phyloP scores from a whole-genome alignment of 2,113 vertebrate species.

The Stegostoma tigrinum region DNA sequence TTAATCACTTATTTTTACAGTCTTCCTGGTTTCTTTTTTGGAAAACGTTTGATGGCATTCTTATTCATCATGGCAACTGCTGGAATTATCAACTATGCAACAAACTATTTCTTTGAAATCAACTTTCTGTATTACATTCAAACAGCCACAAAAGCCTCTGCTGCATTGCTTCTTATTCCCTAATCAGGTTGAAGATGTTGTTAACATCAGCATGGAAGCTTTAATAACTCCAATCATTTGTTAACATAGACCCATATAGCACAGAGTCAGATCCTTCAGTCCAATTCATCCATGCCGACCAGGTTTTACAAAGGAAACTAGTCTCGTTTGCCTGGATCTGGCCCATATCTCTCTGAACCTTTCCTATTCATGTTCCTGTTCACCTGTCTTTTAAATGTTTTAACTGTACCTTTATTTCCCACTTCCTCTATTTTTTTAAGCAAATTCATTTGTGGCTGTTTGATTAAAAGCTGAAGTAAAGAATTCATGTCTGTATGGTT shows the following conservation, averaged over 20 bases:
- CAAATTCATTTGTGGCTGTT: not conserved
- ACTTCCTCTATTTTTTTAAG: not conserved
- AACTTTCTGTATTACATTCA: conserved; percentile 77
- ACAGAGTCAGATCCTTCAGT: too few relatives aligned
- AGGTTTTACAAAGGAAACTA: too few relatives aligned
- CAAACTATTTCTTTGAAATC: conserved; percentile 59
- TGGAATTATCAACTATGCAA: conserved; percentile 77
- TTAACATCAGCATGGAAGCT: not conserved
- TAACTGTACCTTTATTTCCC: too few relatives aligned
- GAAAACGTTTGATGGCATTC: conserved; percentile 82
- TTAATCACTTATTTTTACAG: conserved; percentile 53
- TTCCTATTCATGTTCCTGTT: too few relatives aligned
- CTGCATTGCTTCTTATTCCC: conserved; percentile 80
- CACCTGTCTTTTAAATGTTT: too few relatives aligned
- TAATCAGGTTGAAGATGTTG: conserved; percentile 42
- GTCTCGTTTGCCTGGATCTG: too few relatives aligned
- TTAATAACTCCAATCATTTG: not conserved
- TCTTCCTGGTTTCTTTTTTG: conserved; percentile 84
- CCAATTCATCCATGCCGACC: too few relatives aligned
- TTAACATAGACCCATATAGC: not conserved
- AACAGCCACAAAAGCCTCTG: conserved; percentile 66
- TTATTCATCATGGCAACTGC: conserved; percentile 80
- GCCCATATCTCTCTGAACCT: too few relatives aligned
- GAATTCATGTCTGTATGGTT: not conserved
- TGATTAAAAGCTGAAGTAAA: not conserved